Percentiles rank a stretch among this genome's conserved stretches.
phyloP scores from a whole-genome alignment of 2,113 vertebrate genomes.

The Damaliscus lunatus region DNA sequence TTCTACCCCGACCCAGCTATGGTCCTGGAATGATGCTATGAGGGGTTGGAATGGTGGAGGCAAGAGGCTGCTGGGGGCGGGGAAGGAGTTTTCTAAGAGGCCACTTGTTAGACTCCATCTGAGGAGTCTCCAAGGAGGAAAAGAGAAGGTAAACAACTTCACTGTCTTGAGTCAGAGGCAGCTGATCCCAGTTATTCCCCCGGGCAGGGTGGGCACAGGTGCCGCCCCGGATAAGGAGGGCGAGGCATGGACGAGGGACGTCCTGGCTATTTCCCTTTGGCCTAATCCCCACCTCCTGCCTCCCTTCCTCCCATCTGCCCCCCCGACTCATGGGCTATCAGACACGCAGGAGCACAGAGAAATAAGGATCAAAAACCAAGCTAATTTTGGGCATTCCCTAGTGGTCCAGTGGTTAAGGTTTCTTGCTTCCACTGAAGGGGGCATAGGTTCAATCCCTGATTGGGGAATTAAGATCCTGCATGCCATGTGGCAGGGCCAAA shows the following conservation, averaged over 20 bases:
- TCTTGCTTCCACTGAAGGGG: neutral
- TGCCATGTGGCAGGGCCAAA: neutral
- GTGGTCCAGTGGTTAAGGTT: neutral
- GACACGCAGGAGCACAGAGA: neutral
- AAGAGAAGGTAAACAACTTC: neutral
- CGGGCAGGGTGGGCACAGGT: neutral
- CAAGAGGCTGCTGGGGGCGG: neutral
- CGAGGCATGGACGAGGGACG: neutral
- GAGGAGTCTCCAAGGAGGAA: neutral
- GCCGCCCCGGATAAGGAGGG: neutral
- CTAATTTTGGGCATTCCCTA: neutral
- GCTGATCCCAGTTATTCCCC: neutral
- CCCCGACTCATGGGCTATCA: neutral
- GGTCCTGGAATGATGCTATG: neutral
- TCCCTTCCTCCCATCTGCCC: neutral
- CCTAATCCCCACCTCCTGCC: neutral
- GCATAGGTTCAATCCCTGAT: neutral
- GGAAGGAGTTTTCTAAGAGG: neutral
- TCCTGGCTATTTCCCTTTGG: neutral
- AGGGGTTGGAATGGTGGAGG: no score
- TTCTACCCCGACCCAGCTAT: neutral
- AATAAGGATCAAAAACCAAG: neutral
- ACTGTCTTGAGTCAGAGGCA: neutral
- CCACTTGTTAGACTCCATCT: neutral
- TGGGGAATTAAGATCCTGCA: neutral